These are phyloP conservation scores for Xenopus borealis DNA, from an alignment of 2,113 vertebrate genomes.

Conservation along the genomic window DNA sequence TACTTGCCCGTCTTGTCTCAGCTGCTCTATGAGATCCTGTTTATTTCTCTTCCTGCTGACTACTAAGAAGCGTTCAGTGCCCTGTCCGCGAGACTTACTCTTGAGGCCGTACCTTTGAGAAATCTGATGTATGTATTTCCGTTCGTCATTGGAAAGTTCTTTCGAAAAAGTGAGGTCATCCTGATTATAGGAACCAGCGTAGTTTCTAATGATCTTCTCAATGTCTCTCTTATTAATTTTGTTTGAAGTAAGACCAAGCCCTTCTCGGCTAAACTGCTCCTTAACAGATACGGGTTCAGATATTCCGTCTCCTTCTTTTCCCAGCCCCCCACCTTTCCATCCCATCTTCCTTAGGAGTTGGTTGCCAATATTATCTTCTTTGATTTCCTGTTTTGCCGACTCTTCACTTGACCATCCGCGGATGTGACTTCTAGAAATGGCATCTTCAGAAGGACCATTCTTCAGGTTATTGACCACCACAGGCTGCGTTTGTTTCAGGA, in stretches of 20 bases:
- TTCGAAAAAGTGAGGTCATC: conserved; percentile 92
- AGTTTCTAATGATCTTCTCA: conserved; percentile 90
- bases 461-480: conserved; percentile 89
- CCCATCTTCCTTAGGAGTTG: conserved; percentile 97
- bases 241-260: conserved; percentile 81
- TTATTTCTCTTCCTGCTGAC: conserved; percentile 90
- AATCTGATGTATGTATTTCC: conserved; percentile 91
- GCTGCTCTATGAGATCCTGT: conserved; percentile 88
- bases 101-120: conserved; percentile 88
- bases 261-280: conserved; percentile 91
- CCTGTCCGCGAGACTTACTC: conserved; percentile 92
- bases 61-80: conserved; percentile 82
- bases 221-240: conserved; percentile 87
- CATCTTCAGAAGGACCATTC: conserved; percentile 77
- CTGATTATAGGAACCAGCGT: conserved; percentile 84
- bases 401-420: conserved; percentile 80
- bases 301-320: conserved; percentile 89
- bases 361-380: conserved; percentile 96
- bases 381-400: conserved; percentile 84
- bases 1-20: conserved; percentile 93
- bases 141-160: conserved; percentile 90
- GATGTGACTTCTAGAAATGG: conserved; percentile 91
- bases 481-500: conserved; percentile 87
- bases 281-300: conserved; percentile 91
- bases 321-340: conserved; percentile 91